Base-by-base conservation (phyloP, 2,888 invertebrate genomes). In the Euproctis similis region DNA sequence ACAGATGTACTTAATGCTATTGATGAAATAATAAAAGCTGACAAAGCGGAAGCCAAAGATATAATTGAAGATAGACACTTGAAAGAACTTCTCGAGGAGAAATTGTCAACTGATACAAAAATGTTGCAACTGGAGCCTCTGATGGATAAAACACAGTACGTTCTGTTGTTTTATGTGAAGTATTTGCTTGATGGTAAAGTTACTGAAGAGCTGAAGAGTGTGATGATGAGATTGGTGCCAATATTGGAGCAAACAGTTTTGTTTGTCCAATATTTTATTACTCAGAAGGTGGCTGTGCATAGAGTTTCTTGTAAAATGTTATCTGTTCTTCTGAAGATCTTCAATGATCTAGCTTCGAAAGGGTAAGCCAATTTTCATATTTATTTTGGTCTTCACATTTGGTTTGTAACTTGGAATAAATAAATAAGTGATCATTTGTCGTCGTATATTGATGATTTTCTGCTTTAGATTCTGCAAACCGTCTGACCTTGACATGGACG, bases 381-480 rank as follows among this genome's bases (percentile, higher is more conserved):
- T 4, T 4, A 14, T 14, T 14, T n/a, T n/a, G n/a, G n/a, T n/a
- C n/a, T n/a, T n/a, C n/a, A n/a, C n/a, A n/a, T n/a, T n/a, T n/a
- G n/a, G n/a, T n/a, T n/a, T n/a, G n/a, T n/a, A n/a, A n/a, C n/a
- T n/a, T n/a, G n/a, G n/a, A n/a, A n/a, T n/a, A n/a, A n/a, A n/a
- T n/a, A n/a, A n/a, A 16, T 16, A 4, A 16, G 7, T 5, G 16
- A 16, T 16, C 7, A 16, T 7, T 5, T 16, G 16, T 16, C 4
- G 4, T 16, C 4, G 4, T 5, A 16, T n/a, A n/a, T n/a, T 19
- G 4, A 19, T 19, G 19, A 6, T 23, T 12, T 23, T 8, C 7
- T 23, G 7, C n/a, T 1, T 21, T 8, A 98, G 99, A 8, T 98
- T 98, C 74, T 97, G 98, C 62, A 89, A 95, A 25, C 97, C 97